phyloP scores from a whole-genome alignment of 2,888 invertebrate genomes.

The Limnephilus lunatus region DNA sequence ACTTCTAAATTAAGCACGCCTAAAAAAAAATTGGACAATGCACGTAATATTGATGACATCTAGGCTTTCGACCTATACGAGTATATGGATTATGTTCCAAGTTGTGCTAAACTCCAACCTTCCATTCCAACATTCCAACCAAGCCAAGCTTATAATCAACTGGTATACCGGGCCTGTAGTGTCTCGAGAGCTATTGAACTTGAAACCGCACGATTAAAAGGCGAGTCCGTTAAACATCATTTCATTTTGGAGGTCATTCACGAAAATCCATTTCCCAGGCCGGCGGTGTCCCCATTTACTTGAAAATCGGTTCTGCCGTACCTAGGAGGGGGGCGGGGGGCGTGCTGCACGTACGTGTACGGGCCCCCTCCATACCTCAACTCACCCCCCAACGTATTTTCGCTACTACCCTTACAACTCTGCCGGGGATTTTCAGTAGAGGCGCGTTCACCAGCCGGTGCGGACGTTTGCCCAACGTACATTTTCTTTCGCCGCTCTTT shows the following conservation, averaged over 20 bases:
- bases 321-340: neutral
- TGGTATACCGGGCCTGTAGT: too few species aligned
- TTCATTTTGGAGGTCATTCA: neutral
- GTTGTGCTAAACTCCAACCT: too few species aligned
- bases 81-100: too few species aligned
- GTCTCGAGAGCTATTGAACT: neutral
- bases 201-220: neutral
- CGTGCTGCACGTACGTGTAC: neutral
- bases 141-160: too few species aligned
- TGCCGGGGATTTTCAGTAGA: neutral
- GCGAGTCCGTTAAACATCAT: neutral
- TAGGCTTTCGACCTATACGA: too few species aligned
- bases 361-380: neutral
- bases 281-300: neutral
- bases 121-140: too few species aligned
- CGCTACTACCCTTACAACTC: neutral
- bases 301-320: neutral
- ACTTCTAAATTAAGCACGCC: too few species aligned
- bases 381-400: neutral
- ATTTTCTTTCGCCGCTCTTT: constrained; percentile 11
- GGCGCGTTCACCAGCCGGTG: constrained; percentile 1
- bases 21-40: too few species aligned
- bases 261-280: neutral
- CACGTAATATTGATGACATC: too few species aligned
- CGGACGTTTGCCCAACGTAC: neutral